Evolutionary conservation across 2,888 invertebrate species (phyloP).

Genomic region (Slavum lentiscoides): DNA sequence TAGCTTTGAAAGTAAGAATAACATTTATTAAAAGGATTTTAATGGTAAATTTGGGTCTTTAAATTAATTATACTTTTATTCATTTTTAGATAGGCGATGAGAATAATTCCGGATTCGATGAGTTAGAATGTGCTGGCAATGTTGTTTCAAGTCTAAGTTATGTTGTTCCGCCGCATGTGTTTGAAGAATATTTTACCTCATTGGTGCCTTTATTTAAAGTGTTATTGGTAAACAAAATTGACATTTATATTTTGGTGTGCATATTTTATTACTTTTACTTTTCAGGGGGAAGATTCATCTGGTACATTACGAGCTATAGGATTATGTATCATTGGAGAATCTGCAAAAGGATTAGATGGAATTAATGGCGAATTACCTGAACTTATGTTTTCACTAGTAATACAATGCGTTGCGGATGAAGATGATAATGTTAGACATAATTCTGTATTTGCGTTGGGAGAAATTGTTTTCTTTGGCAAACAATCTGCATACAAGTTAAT

Average conservation of each 20-base stretch:
- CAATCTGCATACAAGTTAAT: constrained; percentile 62
- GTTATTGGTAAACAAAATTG: constrained; percentile 29
- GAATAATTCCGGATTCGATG: constrained; percentile 39
- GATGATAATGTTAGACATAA: constrained; percentile 76
- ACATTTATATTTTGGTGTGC: background rate
- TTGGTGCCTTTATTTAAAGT: constrained; percentile 40
- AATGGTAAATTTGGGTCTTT: background rate
- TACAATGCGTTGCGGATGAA: constrained; percentile 66
- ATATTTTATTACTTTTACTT: background rate
- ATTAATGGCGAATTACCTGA: constrained; percentile 61
- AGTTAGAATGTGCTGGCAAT: constrained; percentile 42
- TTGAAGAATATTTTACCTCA: constrained; percentile 22
- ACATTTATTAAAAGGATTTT: background rate
- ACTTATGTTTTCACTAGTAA: constrained; percentile 66
- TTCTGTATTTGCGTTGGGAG: constrained; percentile 75
- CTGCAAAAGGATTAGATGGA: constrained; percentile 67
- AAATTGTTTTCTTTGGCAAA: constrained; percentile 71
- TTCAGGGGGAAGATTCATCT: constrained; percentile 26
- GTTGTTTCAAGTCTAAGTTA: constrained; percentile 44
- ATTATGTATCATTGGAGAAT: constrained; percentile 75
- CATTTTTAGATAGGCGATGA: constrained; percentile 38
- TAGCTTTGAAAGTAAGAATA: constrained; percentile 30
- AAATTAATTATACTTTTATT: background rate
- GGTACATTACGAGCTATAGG: constrained; percentile 66
- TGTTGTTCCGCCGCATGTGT: constrained; percentile 33